Evolutionary conservation across 2,113 vertebrate species (phyloP).

Genomic region (Upupa epops): DNA sequence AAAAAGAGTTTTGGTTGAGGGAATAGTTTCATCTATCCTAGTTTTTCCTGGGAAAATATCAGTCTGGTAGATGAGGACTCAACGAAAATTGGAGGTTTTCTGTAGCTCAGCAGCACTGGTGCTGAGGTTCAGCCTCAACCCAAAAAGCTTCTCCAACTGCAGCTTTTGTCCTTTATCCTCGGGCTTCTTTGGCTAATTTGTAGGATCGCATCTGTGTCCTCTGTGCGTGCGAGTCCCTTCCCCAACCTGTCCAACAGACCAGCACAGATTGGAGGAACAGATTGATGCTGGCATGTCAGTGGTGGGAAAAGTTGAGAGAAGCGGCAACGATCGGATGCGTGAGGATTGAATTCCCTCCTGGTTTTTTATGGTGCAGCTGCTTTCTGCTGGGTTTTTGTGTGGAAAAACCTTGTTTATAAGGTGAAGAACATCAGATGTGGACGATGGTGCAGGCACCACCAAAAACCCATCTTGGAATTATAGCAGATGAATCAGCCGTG

Average conservation of each 20-base stretch:
- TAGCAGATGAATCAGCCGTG: not conserved
- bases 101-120: accelerated
- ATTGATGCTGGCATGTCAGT: conserved; percentile 43
- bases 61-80: not conserved
- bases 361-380: not conserved
- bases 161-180: conserved; percentile 6
- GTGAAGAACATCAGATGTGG: not conserved
- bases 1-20: not conserved
- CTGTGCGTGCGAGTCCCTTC: not conserved
- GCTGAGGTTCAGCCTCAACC: not conserved
- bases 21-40: not conserved
- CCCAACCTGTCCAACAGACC: conserved; percentile 17
- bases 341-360: not conserved
- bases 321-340: not conserved
- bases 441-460: not conserved
- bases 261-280: conserved; percentile 52
- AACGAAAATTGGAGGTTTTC: accelerated
- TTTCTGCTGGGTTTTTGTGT: not conserved
- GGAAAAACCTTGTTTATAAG: not conserved
- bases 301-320: not conserved
- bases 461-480: no score
- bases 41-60: not conserved
- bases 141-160: not conserved
- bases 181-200: not conserved
- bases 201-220: conserved; percentile 5